phyloP scores from a whole-genome alignment of 2,113 vertebrate species.

The Limnothrissa miodon region DNA sequence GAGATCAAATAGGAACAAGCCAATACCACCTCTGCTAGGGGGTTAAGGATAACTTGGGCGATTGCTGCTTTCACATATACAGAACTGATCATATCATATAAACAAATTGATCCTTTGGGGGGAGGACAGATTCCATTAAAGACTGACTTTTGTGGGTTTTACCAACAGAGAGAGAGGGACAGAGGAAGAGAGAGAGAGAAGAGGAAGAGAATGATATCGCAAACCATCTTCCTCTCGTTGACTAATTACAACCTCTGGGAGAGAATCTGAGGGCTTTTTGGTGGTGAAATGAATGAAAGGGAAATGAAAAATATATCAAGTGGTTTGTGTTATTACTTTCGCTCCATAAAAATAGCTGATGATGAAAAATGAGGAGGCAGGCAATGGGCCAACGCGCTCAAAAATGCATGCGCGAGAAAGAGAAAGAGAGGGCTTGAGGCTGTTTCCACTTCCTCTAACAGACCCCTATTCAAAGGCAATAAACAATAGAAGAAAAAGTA shows the following conservation, averaged over 20 bases:
- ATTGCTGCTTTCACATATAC: too few species aligned
- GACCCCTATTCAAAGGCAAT: conserved; percentile 35
- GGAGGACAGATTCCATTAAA: too few species aligned
- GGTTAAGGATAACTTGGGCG: too few species aligned
- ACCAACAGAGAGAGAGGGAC: too few species aligned
- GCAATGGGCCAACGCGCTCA: neutral
- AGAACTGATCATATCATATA: too few species aligned
- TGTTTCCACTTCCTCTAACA: conserved; percentile 9
- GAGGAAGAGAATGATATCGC: neutral
- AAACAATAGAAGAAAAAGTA: conserved; percentile 49
- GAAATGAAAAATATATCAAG: neutral
- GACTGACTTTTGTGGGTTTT: neutral
- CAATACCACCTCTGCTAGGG: too few species aligned
- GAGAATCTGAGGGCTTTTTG: neutral
- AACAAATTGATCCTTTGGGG: too few species aligned
- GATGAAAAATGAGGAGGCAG: neutral
- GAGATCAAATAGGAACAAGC: too few species aligned
- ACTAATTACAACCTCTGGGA: neutral
- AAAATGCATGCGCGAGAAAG: neutral
- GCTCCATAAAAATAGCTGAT: conserved; percentile 31
- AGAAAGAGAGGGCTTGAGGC: neutral
- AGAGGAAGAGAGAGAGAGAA: too few species aligned
- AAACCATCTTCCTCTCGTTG: neutral
- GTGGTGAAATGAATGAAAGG: neutral
- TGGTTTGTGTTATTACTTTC: conserved; percentile 4